Evolutionary conservation across 2,888 invertebrate species (phyloP).

Genomic region (Scaeva pyrastri): DNA sequence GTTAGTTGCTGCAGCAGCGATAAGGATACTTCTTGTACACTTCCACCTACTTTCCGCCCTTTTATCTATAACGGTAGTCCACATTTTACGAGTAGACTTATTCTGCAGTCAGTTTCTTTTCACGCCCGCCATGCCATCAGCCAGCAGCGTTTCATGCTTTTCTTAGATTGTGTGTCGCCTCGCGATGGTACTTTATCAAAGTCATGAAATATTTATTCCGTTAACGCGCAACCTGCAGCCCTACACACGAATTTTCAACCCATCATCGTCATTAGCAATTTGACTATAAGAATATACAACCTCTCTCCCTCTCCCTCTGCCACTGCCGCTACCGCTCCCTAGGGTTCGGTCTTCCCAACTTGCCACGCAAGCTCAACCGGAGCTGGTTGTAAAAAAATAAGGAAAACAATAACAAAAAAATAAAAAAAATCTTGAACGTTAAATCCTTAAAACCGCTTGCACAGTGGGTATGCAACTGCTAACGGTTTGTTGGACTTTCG

Average conservation of each 20-base stretch:
- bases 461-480: conserved; percentile 60
- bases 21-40: conserved; percentile 37
- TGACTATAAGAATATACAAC: neutral
- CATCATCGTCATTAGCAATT: conserved; percentile 15
- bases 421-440: conserved; percentile 41
- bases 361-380: neutral
- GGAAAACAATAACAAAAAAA: too few species aligned
- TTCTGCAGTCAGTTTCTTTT: conserved; percentile 30
- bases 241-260: neutral
- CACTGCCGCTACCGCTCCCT: too few species aligned
- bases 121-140: too few species aligned
- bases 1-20: conserved; percentile 61
- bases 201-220: conserved; percentile 74
- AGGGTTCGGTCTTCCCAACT: too few species aligned
- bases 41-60: neutral
- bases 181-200: conserved; percentile 71
- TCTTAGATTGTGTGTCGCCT: conserved; percentile 70
- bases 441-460: conserved; percentile 64
- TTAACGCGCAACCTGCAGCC: conserved; percentile 46
- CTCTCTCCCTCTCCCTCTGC: neutral
- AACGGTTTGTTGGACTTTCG: conserved; percentile 58
- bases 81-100: too few species aligned
- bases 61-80: neutral
- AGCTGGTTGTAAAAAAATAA: neutral
- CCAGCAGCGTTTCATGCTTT: conserved; percentile 59